Evolutionary conservation across 2,797 vertebrate genomes (phyloP), one percentile per base, ranked within the genome.

Genomic region (Eptatretus atami): DNA sequence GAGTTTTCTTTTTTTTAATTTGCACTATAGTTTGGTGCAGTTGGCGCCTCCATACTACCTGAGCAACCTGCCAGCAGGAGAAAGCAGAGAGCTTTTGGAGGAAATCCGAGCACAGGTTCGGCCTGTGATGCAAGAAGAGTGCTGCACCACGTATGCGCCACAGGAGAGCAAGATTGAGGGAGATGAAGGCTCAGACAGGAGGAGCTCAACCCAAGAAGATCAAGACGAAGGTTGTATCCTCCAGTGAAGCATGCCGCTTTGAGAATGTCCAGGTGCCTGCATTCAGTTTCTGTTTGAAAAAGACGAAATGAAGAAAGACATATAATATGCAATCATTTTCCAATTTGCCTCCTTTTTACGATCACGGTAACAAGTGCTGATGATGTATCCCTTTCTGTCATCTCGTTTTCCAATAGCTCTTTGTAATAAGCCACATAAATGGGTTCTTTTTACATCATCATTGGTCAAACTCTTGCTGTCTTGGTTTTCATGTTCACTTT

Each of bases 41-140:
- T 66, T 93, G 72, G 78, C 81, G 1, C 90, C 90, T 6, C 81
- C 81, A 69, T 96, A 92, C 73, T 95, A 80, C 74, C 75, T 96
- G 67, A 86, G 81, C 66, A 96, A 95, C 71, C 74, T 96, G 66
- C 90, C 87, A 0, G 68, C 79, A 2, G 84, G 87, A 1, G 90
- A 96, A n/a, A 85, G 81, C 52, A 80, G 80, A 11, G 86, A 90
- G 69, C 73, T 84, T 67, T 76, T 96, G 65, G 78, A 80, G 77
- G 78, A 82, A 71, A 75, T 94, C 66, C 78, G 80, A 66, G 78
- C 77, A 72, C 77, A 72, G 66, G 66, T 79, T 67, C 66, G 79
- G 71, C 73, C 75, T 60, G 71, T 65, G 15, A 70, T 60, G 0
- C 65, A 54, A 14, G 14, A 73, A 65, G 1, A 67, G 53, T 13